Base-by-base conservation (phyloP, 2,888 invertebrate genomes). In the Cerastis rubricosa region DNA sequence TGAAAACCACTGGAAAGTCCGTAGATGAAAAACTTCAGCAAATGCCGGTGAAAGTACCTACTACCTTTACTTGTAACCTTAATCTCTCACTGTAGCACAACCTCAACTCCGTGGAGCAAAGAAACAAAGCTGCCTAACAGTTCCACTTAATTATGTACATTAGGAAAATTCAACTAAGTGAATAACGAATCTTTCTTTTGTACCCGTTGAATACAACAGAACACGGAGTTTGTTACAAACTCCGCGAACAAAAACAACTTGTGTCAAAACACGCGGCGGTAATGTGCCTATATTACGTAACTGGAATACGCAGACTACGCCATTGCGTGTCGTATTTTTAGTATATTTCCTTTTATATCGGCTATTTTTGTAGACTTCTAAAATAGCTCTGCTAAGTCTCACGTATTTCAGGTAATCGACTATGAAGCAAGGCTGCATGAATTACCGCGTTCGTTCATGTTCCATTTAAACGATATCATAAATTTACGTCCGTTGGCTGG, bases 391-490 rank as follows among this genome's bases (percentile, higher is more conserved):
- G 19, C 61, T 64, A 64, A 83, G 45, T 29, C 64, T 47, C 76
- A 78, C 78, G 72, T 83, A 72, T 76, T 78, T 76, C 71, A 80
- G 78, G 72, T 76, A 79, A 81, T 84, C 77, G 81, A 81, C 72
- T 73, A 47, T 59, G 74, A 76, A 79, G 74, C 73, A 72, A 68
- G 63, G 67, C 69, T 78, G 76, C 79, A 83, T 87, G 69, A 80
- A 85, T 84, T 74, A 84, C 70, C 25, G 74, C 63, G 49, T 83
- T 76, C 74, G 66, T 73, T 81, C 69, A 80, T 77, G 81, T 80
- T 87, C 83, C 71, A 81, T 87, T 85, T 87, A 81, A 89, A 83
- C 45, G 81, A 70, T 80, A 79, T 87, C 80, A 86, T 89, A 88
- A 86, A 87, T 84, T 86, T 66, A 65, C 66, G 72, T 80, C 40